These are phyloP conservation scores for Poecilia latipinna DNA, from an alignment of 2,113 vertebrate genomes.

Conservation along the genomic window DNA sequence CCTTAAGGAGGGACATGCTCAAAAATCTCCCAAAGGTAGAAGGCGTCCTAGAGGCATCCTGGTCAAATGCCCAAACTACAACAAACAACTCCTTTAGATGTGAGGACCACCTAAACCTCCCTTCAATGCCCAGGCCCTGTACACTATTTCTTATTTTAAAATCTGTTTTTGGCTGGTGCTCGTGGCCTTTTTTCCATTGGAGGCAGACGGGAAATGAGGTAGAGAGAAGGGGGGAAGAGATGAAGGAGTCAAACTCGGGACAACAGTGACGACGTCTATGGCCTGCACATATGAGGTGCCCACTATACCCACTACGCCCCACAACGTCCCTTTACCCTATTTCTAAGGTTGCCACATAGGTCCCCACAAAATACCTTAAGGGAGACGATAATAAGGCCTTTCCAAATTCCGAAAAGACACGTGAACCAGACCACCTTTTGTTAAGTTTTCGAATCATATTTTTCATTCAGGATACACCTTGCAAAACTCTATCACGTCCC, in stretches of 20 bases:
- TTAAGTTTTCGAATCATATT: not conserved
- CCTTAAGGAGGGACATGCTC: too few relatives aligned
- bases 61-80: not conserved
- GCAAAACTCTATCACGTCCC: not conserved
- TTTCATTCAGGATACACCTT: not conserved
- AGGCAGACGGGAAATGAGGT: too few relatives aligned
- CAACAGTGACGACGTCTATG: too few relatives aligned
- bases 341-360: not conserved
- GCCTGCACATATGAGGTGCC: too few relatives aligned
- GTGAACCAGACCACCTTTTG: not conserved
- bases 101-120: not conserved
- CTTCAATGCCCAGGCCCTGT: not conserved
- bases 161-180: too few relatives aligned
- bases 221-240: too few relatives aligned
- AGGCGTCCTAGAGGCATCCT: not conserved
- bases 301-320: too few relatives aligned
- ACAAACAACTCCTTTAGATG: not conserved
- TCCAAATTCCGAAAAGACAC: not conserved
- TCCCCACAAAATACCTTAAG: not conserved
- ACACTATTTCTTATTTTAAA: too few relatives aligned
- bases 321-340: too few relatives aligned
- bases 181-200: too few relatives aligned
- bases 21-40: too few relatives aligned
- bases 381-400: not conserved
- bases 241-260: too few relatives aligned